Evolutionary conservation across 1,140 invertebrate genomes (phyloP), one percentile per base, ranked within the genome.

Genomic region (Drosophila leontia): DNA sequence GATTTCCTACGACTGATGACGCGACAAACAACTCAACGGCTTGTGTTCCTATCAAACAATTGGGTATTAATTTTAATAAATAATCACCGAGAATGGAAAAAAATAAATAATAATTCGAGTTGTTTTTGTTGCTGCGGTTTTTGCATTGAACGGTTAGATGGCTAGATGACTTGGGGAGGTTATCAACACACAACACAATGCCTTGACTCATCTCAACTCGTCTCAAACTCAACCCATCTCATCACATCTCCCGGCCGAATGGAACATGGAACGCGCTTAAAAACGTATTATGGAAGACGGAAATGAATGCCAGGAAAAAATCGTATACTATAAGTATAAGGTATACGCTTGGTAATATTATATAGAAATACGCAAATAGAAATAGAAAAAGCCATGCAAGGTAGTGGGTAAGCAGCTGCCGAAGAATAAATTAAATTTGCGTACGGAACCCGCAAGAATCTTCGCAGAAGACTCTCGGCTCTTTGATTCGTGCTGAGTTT

Each of bases 231-330:
- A 19, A 23, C 47, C n/a, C 48, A 17, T 15, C 53, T 23, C 34
- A 55, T 55, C 51, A 37, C 51, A 55, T 55, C 85, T 63, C 48
- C 41, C 74, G 74, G 19, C 61, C 72, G 70, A 65, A 75, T 76
- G 68, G 67, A 74, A 50, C 74, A 65, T 77, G 80, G 81, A 78
- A 84, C 70, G 88, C 80, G 84, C 74, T 88, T 88, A 90, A 90
- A 90, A 90, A 90, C 85, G 70, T 90, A 90, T 90, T 90, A 90
- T 90, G 77, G 78, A 90, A 90, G 85, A 90, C 85, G 85, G 85
- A 90, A 90, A 90, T 90, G 75, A 90, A 90, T 82, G 85, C 86
- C 70, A 78, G 85, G 70, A 79, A 75, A 86, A 85, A 78, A 69
- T 80, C 47, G 56, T 57, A 74, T 69, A 64, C 57, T 42, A 55